Percentiles rank a stretch among this genome's conserved stretches.
Evolutionary conservation across 2,797 vertebrate species (phyloP).

Genomic region (Tamandua tetradactyla): DNA sequence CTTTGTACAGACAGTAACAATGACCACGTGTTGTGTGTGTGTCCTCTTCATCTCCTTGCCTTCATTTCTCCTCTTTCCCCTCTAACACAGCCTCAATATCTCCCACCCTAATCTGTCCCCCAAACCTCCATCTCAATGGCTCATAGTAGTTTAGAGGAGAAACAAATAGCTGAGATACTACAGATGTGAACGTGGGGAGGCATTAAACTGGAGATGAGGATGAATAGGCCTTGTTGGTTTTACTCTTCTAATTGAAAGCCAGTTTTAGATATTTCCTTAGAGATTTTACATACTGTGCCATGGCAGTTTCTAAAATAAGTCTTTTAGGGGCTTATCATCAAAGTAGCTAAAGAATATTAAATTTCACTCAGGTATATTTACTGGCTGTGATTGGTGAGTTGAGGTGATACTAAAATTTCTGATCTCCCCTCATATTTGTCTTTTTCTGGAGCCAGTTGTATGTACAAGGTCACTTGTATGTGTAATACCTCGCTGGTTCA

Average conservation of each 20-base stretch:
- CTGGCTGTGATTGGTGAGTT: background rate
- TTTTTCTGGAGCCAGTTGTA: background rate
- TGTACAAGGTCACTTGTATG: background rate
- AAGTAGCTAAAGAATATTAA: slow-evolving; percentile 21
- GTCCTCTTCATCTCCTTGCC: background rate
- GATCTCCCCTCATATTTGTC: background rate
- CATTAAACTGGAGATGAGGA: background rate
- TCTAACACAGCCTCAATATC: background rate
- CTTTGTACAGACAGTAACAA: background rate
- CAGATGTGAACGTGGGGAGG: background rate
- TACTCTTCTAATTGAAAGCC: background rate
- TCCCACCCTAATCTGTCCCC: background rate
- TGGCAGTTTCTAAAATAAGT: background rate
- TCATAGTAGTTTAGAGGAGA: background rate
- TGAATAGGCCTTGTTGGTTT: background rate
- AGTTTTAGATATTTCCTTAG: background rate
- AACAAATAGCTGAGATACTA: fast-evolving
- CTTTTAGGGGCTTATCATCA: background rate
- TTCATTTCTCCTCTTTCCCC: background rate
- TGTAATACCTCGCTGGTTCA: background rate
- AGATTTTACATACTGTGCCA: background rate
- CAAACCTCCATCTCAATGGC: background rate
- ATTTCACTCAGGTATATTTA: background rate
- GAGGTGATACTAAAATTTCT: slow-evolving; percentile 1
- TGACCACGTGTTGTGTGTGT: background rate